These are phyloP conservation scores for Ochlodes sylvanus DNA, from an alignment of 2,888 invertebrate species.

Conservation along the genomic window DNA sequence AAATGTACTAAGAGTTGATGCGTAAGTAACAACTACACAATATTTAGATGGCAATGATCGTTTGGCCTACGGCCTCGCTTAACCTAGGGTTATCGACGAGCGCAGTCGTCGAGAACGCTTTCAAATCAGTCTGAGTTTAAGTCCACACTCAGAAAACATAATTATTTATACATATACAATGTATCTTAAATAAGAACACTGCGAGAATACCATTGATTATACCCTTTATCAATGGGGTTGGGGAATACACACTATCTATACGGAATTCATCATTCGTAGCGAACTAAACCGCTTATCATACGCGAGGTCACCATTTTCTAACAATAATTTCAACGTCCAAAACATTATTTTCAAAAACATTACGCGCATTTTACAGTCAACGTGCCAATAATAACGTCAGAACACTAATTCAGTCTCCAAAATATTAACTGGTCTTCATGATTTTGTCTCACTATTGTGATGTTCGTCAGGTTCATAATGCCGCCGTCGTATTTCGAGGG, in stretches of 20 bases:
- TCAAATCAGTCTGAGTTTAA: slow-evolving; percentile 35
- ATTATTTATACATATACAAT: background rate
- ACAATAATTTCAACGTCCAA: slow-evolving; percentile 54
- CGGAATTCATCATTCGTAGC: slow-evolving; percentile 32
- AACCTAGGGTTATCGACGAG: slow-evolving; percentile 13
- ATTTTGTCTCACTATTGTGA: slow-evolving; percentile 49
- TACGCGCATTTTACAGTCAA: slow-evolving; percentile 53
- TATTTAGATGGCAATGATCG: slow-evolving; percentile 45
- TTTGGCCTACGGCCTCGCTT: slow-evolving; percentile 37
- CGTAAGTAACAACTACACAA: slow-evolving; percentile 42
- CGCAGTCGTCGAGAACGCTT: slow-evolving; percentile 11
- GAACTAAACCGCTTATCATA: slow-evolving; percentile 39
- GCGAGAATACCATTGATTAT: slow-evolving; percentile 1
- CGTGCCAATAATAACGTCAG: slow-evolving; percentile 53
- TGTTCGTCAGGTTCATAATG: slow-evolving; percentile 46
- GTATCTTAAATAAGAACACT: slow-evolving; percentile 4
- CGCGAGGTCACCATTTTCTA: slow-evolving; percentile 60
- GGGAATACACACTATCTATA: slow-evolving; percentile 22
- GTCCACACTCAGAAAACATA: slow-evolving; percentile 30
- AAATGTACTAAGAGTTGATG: slow-evolving; percentile 33
- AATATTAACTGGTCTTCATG: slow-evolving; percentile 48
- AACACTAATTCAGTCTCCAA: slow-evolving; percentile 53
- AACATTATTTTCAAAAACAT: slow-evolving; percentile 39
- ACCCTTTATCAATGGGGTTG: background rate
- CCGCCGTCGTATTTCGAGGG: slow-evolving; percentile 40